These are phyloP conservation scores for Nothoprocta pentlandii DNA, from an alignment of 2,113 vertebrate species.

Conservation along the genomic window DNA sequence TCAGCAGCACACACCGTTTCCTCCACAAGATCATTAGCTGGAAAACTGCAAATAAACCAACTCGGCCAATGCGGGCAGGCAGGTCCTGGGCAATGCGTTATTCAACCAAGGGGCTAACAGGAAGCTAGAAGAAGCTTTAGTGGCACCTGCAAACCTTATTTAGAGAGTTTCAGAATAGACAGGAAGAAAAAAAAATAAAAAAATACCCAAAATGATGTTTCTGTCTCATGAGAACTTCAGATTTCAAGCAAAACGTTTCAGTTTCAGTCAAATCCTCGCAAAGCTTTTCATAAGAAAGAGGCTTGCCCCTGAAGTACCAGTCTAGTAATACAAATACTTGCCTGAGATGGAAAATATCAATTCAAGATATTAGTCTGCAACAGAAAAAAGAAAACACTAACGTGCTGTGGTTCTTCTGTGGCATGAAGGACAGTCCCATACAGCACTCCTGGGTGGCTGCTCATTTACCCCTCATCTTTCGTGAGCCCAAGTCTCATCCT, in stretches of 20 bases:
- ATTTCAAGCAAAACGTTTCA: background rate
- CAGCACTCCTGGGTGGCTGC: background rate
- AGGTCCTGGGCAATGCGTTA: background rate
- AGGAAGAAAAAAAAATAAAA: background rate
- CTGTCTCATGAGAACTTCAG: background rate
- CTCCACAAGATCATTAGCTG: background rate
- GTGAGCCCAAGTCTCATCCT: rapidly evolving
- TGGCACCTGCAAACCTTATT: background rate
- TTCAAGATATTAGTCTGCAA: rapidly evolving
- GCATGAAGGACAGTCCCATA: rapidly evolving
- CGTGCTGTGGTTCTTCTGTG: rapidly evolving
- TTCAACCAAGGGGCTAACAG: background rate
- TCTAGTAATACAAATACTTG: background rate
- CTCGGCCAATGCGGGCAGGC: background rate
- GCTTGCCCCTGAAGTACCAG: too few species aligned
- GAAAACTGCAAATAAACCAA: slow-evolving; percentile 41
- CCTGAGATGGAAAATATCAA: background rate
- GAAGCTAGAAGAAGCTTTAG: background rate
- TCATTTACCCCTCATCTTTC: background rate
- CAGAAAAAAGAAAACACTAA: background rate
- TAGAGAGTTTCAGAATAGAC: background rate
- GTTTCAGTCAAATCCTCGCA: background rate
- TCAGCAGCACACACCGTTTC: background rate
- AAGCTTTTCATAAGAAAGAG: background rate
- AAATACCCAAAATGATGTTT: background rate